phyloP scores from a whole-genome alignment of 2,797 vertebrate genomes.

The Manis javanica region DNA sequence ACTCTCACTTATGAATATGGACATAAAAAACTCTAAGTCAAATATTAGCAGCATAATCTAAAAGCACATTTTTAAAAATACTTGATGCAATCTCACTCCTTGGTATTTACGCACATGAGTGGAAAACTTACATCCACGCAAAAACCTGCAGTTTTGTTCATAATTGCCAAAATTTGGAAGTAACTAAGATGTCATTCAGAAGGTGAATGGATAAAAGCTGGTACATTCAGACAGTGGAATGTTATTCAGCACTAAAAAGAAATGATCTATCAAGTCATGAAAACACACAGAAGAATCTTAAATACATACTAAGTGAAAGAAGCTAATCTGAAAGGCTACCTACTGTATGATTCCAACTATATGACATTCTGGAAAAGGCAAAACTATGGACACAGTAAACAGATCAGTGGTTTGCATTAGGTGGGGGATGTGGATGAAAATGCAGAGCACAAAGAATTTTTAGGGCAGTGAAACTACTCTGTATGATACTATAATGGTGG shows the following conservation, averaged over 20 bases:
- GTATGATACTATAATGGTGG: neutral
- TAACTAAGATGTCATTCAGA: neutral
- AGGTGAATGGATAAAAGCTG: neutral
- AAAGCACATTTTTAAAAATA: neutral
- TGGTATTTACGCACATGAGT: neutral
- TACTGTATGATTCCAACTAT: neutral
- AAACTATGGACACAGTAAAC: neutral
- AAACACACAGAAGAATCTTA: neutral
- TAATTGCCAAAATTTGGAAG: neutral
- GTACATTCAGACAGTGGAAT: neutral
- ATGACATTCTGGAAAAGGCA: neutral
- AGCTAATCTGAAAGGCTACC: neutral
- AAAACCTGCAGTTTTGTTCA: neutral
- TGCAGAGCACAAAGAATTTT: neutral
- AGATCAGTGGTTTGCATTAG: neutral
- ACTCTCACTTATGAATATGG: neutral
- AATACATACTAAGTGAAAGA: neutral
- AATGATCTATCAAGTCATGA: neutral
- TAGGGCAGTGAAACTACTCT: neutral
- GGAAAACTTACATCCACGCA: neutral
- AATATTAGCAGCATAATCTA: neutral
- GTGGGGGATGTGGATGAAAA: neutral
- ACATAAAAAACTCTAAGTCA: neutral
- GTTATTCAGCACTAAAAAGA: neutral
- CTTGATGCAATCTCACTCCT: neutral